These are phyloP conservation scores for Lates calcarifer DNA, from an alignment of 2,113 vertebrate species.

Conservation along the genomic window DNA sequence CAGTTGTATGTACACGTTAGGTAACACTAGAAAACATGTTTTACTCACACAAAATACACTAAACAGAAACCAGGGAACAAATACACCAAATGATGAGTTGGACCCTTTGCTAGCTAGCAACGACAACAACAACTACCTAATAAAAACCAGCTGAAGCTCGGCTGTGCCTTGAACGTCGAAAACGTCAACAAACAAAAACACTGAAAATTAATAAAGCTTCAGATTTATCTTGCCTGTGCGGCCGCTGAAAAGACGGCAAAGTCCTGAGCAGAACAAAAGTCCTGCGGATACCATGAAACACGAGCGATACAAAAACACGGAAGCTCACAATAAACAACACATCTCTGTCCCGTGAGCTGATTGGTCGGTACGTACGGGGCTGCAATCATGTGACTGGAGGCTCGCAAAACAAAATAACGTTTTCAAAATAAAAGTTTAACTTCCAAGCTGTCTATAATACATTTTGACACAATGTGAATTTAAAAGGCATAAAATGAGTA, in stretches of 20 bases:
- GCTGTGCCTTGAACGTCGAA: not conserved
- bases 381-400: constrained; percentile 10
- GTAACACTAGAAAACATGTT: not conserved
- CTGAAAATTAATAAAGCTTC: not conserved
- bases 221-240: constrained; percentile 48
- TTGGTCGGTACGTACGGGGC: constrained; percentile 44
- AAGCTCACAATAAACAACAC: constrained; percentile 21
- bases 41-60: not conserved
- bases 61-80: not conserved
- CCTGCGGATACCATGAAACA: no score
- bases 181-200: not conserved
- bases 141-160: no score
- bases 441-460: not conserved
- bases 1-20: not conserved
- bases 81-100: not conserved
- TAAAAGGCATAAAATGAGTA: not conserved
- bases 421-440: constrained; percentile 10
- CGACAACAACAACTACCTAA: not conserved
- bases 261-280: not conserved
- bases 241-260: not conserved
- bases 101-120: not conserved
- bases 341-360: not conserved
- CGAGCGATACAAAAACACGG: constrained; percentile 24
- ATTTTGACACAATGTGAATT: not conserved
- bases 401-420: no score